Conservation (phyloP, 1,140 invertebrate species). For the Drosophila santomea region DNA sequence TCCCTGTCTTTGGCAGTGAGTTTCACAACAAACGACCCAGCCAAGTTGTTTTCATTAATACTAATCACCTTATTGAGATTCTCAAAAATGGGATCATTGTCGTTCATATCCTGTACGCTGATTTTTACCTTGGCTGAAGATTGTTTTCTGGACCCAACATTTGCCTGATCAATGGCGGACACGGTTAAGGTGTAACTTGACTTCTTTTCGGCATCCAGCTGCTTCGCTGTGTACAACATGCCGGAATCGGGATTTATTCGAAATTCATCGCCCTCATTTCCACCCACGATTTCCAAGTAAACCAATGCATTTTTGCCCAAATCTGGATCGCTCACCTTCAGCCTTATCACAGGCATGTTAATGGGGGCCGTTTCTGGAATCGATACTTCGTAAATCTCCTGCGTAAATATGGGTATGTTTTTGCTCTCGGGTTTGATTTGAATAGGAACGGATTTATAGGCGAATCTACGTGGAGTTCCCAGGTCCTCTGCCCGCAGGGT, state of each 20-base stretch:
- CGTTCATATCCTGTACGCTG: constrained; percentile 94
- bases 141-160: constrained; percentile 92
- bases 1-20: constrained; percentile 95
- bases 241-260: constrained; percentile 94
- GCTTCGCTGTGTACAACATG: constrained; percentile 93
- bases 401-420: constrained; percentile 94
- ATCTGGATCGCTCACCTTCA: constrained; percentile 94
- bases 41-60: constrained; percentile 94
- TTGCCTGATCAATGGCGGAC: constrained; percentile 95
- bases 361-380: constrained; percentile 95
- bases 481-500: constrained; percentile 93
- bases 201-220: constrained; percentile 94
- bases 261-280: constrained; percentile 96
- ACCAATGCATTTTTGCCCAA: constrained; percentile 93
- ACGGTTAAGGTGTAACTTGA: constrained; percentile 96
- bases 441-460: constrained; percentile 91
- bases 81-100: constrained; percentile 96
- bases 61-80: constrained; percentile 88
- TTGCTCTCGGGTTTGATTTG: constrained; percentile 93
- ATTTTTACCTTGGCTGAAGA: constrained; percentile 96
- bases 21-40: constrained; percentile 92
- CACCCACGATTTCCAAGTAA: constrained; percentile 94
- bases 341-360: constrained; percentile 93
- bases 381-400: constrained; percentile 94
- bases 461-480: constrained; percentile 91